Percentiles rank a stretch among this genome's conserved stretches.
Conservation (phyloP, 2,888 invertebrate species). For the Colostygia pectinataria region DNA sequence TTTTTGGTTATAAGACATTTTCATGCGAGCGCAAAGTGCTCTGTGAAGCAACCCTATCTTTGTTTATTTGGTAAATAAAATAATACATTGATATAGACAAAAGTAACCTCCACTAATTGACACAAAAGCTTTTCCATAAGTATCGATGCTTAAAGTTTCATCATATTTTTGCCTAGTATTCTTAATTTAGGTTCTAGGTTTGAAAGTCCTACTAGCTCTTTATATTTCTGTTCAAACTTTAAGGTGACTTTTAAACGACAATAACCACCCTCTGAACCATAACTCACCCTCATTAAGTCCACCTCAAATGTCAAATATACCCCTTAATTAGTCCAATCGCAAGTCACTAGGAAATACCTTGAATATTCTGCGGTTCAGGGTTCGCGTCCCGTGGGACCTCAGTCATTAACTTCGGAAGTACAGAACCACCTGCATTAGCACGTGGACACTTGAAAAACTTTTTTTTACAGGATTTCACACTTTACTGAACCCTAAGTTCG, state of each 20-base stretch:
- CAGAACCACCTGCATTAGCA: slow-evolving; percentile 52
- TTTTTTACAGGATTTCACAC: slow-evolving; percentile 68
- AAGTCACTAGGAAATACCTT: slow-evolving; percentile 54
- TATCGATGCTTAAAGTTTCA: too few species aligned
- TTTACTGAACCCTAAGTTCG: slow-evolving; percentile 52
- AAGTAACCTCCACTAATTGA: too few species aligned
- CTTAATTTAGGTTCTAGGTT: too few species aligned
- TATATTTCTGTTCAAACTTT: too few species aligned
- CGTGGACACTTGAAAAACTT: slow-evolving; percentile 59
- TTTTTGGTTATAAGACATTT: too few species aligned
- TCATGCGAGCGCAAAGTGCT: too few species aligned
- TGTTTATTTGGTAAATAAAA: too few species aligned
- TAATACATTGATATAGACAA: neutral
- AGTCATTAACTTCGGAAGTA: slow-evolving; percentile 38
- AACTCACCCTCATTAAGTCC: slow-evolving; percentile 37
- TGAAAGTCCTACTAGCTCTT: too few species aligned
- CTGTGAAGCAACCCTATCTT: too few species aligned
- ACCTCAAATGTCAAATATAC: slow-evolving; percentile 43
- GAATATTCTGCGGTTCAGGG: slow-evolving; percentile 47
- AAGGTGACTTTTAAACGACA: too few species aligned
- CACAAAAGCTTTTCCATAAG: too few species aligned
- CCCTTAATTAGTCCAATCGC: slow-evolving; percentile 32
- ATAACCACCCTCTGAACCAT: slow-evolving; percentile 18
- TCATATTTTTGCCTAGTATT: too few species aligned
- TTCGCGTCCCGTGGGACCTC: slow-evolving; percentile 70